Base-by-base conservation (phyloP, 35 echinoderm and acorn worm genomes). In the Ophiothrix spiculata region DNA sequence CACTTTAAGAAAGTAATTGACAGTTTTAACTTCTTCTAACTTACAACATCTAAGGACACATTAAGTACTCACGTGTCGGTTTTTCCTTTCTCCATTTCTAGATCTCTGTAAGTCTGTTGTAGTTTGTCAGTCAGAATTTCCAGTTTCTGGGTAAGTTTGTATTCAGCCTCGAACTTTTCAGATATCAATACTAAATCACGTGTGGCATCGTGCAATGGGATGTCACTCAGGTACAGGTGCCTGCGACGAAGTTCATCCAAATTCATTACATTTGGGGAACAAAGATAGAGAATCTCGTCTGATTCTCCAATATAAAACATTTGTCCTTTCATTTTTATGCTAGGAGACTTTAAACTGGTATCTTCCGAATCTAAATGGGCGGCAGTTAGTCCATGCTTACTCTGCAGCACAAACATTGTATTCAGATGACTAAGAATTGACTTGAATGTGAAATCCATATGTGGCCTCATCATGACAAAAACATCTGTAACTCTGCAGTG, bases 121-220 rank as follows among this genome's bases (percentile, higher is more conserved):
- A 97, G 87, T 76, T 93, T 97, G 64, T 97, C 94, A 10, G 94
- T 97, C 36, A 97, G 80, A 42, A 97, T 93, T 81, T 97, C 94
- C 40, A 97, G 74, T 69, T 93, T 93, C 74, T 93, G 92, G 12
- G 94, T 97, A n/a, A 97, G 49, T 86, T 97, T 97, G 83, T 97
- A 97, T 38, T 97, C 94, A 13, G 81, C 94, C 33, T 97, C 94
- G 37, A 97, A 97, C 56, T 91, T 97, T 69, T 97, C 94, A 12
- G 94, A 97, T n/a, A 93, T 83, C 17, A 97, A 85, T 83, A 97
- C 94, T 38, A 97, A 79, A 75, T 97, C 94, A 45, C 94, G 56
- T 0, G 94, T 97, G 15, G 94, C 94, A 64, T 97, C 94, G 33
- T 97, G 94, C 28, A 97, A 83, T 32, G 94, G 94, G 63, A 97